Percentiles rank a stretch among this genome's conserved stretches.
Conservation (phyloP, 2,888 invertebrate species). For the Agrochola lychnidis region DNA sequence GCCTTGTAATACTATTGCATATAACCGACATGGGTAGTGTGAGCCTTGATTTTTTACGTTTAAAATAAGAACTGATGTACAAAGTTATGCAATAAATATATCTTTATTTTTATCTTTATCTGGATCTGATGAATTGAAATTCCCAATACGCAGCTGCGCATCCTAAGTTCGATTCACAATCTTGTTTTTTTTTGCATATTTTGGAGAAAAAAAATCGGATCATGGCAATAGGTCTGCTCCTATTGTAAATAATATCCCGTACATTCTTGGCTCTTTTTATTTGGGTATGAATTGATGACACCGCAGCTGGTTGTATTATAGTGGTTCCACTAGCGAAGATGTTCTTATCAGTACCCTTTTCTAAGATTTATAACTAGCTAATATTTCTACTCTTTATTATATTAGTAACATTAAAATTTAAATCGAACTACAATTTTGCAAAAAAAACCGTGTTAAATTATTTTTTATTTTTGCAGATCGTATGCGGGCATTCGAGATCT, state of each 20-base stretch:
- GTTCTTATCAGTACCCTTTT: not conserved
- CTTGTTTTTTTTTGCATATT: not conserved
- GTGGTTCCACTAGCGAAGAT: not conserved
- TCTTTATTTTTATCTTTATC: no score
- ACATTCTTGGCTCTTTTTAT: no score
- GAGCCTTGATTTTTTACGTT: no score
- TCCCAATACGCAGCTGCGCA: not conserved
- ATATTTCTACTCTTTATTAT: not conserved
- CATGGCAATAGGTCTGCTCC: not conserved
- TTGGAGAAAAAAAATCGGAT: not conserved
- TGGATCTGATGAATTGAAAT: not conserved
- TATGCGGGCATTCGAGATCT: conserved; percentile 63
- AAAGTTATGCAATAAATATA: no score
- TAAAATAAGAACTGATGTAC: no score
- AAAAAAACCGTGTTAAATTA: not conserved
- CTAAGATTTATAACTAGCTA: no score
- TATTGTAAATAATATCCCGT: not conserved
- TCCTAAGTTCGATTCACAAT: not conserved
- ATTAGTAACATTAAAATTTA: no score
- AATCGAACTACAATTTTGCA: not conserved
- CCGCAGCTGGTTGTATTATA: not conserved
- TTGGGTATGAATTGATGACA: no score
- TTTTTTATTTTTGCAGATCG: conserved; percentile 61
- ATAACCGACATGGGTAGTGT: no score
- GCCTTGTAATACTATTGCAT: no score